phyloP scores from a whole-genome alignment of 2,113 vertebrate genomes.

The Cyanoramphus novaezelandiae region DNA sequence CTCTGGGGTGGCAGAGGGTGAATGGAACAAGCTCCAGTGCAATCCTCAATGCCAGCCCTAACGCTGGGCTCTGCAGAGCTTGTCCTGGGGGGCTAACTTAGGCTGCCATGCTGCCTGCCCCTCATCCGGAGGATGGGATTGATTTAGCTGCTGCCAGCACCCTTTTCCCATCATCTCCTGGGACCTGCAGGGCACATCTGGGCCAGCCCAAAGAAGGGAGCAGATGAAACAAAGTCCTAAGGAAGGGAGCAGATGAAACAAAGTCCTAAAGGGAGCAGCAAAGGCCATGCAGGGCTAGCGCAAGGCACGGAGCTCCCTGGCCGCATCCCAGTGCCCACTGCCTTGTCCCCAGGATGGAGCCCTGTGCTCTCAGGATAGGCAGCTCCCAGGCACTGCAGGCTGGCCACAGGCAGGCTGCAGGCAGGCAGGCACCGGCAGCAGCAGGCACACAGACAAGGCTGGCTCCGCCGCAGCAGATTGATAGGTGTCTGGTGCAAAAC shows the following conservation, averaged over 20 bases:
- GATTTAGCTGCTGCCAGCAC: neutral
- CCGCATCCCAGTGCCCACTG: neutral
- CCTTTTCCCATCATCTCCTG: neutral
- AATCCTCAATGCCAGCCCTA: neutral
- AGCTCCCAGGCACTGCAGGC: accelerated
- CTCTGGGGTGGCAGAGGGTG: neutral
- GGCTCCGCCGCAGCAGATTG: constrained; percentile 17
- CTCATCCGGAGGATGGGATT: neutral
- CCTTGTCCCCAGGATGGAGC: neutral
- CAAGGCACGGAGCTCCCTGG: neutral
- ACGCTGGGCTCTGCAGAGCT: neutral
- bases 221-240: neutral
- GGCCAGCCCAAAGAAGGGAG: neutral
- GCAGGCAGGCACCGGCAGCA: neutral
- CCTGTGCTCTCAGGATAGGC: neutral
- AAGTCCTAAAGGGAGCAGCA: neutral
- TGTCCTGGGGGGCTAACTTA: accelerated
- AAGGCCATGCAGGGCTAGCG: accelerated
- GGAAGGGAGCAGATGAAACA: neutral
- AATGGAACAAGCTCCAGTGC: accelerated
- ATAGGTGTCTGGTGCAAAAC: constrained; percentile 60
- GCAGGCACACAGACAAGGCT: neutral
- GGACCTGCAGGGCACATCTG: neutral
- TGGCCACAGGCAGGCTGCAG: neutral
- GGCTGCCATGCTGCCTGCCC: neutral